Conservation (phyloP, 2,888 invertebrate genomes). For the Leptothorax acervorum region DNA sequence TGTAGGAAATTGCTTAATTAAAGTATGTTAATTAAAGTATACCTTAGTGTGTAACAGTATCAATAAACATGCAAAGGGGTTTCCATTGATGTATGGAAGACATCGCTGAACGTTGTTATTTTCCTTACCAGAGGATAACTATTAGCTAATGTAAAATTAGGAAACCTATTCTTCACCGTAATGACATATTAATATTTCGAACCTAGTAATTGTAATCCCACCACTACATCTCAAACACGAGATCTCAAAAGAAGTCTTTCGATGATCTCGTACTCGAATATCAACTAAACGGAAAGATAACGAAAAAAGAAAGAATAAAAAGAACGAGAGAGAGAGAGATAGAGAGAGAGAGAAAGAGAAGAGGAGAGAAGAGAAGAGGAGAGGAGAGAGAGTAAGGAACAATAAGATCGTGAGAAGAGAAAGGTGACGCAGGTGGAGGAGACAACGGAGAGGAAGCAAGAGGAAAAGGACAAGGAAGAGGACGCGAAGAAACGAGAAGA, state of each 20-base stretch:
- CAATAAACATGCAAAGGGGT: background rate
- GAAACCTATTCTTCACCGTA: slow-evolving; percentile 50
- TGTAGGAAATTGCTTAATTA: background rate
- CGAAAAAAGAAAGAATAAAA: slow-evolving; percentile 9
- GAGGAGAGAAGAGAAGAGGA: background rate
- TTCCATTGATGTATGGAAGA: slow-evolving; percentile 7
- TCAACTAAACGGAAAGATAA: slow-evolving; percentile 17
- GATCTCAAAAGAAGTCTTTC: slow-evolving; percentile 38
- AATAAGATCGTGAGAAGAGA: slow-evolving; percentile 38
- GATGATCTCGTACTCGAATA: slow-evolving; percentile 52
- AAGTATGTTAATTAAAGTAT: background rate
- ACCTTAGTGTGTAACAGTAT: background rate
- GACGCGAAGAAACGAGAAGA: slow-evolving; percentile 40
- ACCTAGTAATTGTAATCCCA: slow-evolving; percentile 48
- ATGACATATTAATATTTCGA: slow-evolving; percentile 61
- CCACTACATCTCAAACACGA: slow-evolving; percentile 57
- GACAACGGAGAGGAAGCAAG: slow-evolving; percentile 39
- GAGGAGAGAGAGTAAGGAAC: slow-evolving; percentile 40
- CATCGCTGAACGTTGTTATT: slow-evolving; percentile 7
- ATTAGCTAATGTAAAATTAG: slow-evolving; percentile 42
- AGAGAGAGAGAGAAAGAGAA: too few species aligned
- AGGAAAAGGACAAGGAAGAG: slow-evolving; percentile 44
- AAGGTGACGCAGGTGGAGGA: slow-evolving; percentile 22
- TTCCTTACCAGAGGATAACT: slow-evolving; percentile 19
- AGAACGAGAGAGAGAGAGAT: background rate